Percentiles rank a stretch among this genome's conserved stretches.
phyloP scores from a whole-genome alignment of 2,113 vertebrate genomes.

The Ramphastos sulfuratus region DNA sequence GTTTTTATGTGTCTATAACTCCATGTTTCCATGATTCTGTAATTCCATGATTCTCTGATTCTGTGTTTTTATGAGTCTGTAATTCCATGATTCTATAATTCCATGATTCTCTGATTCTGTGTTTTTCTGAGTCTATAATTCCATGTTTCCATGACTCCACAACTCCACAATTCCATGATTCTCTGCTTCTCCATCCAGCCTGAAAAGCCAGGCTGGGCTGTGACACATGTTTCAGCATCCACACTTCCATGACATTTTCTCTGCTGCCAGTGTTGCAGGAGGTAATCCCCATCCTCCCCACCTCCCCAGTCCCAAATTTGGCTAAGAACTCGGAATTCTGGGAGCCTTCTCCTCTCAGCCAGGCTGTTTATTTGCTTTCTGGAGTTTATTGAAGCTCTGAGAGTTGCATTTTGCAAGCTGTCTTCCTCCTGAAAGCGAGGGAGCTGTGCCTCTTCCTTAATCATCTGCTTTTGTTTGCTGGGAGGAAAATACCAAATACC shows the following conservation, averaged over 20 bases:
- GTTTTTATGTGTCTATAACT: too few relatives aligned
- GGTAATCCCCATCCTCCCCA: slow-evolving; percentile 2
- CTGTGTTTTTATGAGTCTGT: too few relatives aligned
- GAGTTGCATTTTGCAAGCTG: slow-evolving; percentile 55
- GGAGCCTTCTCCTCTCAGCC: background rate
- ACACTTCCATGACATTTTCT: background rate
- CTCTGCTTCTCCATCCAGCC: background rate
- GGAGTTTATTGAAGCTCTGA: slow-evolving; percentile 47
- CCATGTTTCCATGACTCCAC: too few relatives aligned
- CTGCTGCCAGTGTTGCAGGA: background rate
- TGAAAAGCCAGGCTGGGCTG: background rate
- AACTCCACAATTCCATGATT: too few relatives aligned
- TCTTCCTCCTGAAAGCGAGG: slow-evolving; percentile 42
- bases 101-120: too few relatives aligned
- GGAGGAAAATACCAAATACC: slow-evolving; percentile 54
- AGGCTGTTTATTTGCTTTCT: slow-evolving; percentile 57
- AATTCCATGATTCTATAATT: too few relatives aligned
- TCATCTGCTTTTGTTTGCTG: slow-evolving; percentile 63
- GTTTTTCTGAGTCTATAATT: too few relatives aligned
- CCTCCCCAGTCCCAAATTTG: background rate
- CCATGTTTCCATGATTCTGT: too few relatives aligned
- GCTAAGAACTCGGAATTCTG: background rate
- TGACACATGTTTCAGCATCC: fast-evolving
- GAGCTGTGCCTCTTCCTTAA: slow-evolving; percentile 56
- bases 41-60: too few relatives aligned